Percentiles rank a stretch among this genome's conserved stretches.
phyloP scores from a whole-genome alignment of 2,888 invertebrate genomes.

The Polydrusus tereticollis region DNA sequence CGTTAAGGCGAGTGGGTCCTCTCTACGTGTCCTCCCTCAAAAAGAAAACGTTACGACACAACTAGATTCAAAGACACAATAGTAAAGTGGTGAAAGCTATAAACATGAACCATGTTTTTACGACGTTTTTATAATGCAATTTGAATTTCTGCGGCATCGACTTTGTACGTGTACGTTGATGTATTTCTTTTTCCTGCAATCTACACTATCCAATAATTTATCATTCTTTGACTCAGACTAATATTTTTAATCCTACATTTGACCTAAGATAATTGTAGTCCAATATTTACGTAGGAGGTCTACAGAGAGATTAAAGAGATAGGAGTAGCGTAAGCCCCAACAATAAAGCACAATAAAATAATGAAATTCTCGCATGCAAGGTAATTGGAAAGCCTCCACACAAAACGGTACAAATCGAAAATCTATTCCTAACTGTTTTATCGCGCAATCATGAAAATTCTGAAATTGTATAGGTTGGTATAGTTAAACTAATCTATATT shows the following conservation, averaged over 20 bases:
- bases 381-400: slow-evolving; percentile 37
- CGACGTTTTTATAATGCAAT: background rate
- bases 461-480: background rate
- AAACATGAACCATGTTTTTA: background rate
- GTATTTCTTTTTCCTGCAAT: background rate
- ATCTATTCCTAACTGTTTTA: slow-evolving; percentile 31
- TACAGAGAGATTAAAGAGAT: slow-evolving; percentile 12
- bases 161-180: background rate
- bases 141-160: background rate
- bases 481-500: background rate
- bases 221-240: no score
- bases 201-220: no score
- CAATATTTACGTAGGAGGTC: slow-evolving; percentile 15
- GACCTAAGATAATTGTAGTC: slow-evolving; percentile 1
- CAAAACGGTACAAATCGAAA: slow-evolving; percentile 40
- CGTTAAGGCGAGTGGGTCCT: no score
- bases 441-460: background rate
- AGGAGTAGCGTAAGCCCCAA: slow-evolving; percentile 14
- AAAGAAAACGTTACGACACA: no score
- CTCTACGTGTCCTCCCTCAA: no score
- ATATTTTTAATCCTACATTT: slow-evolving; percentile 20
- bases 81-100: slow-evolving; percentile 6
- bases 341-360: slow-evolving; percentile 35
- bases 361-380: slow-evolving; percentile 34
- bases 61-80: no score